These are phyloP conservation scores for Mesaphorura yosii DNA, from an alignment of 1,140 invertebrate genomes.

Conservation along the genomic window DNA sequence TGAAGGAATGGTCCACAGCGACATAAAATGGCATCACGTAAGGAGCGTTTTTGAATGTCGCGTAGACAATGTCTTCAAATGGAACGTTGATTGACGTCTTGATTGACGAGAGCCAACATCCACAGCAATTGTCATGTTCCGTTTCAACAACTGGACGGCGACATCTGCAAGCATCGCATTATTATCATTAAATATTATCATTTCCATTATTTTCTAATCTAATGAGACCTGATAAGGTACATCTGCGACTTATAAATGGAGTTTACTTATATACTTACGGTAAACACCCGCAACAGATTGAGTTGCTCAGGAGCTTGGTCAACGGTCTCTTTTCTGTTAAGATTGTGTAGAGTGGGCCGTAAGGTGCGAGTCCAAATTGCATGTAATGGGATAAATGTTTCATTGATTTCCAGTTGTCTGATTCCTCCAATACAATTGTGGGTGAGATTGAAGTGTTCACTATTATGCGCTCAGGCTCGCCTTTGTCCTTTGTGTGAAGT, in stretches of 20 bases:
- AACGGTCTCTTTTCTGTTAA: no score
- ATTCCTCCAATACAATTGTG: neutral
- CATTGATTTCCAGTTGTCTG: neutral
- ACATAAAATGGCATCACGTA: constrained; percentile 74
- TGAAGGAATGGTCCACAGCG: constrained; percentile 65
- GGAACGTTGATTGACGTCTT: constrained; percentile 53
- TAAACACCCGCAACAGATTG: neutral
- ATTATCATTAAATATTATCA: constrained; percentile 4
- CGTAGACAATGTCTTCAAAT: constrained; percentile 67
- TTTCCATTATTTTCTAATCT: neutral
- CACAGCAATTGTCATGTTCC: constrained; percentile 75
- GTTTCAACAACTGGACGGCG: constrained; percentile 48
- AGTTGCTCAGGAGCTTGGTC: neutral
- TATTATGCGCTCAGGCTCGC: neutral
- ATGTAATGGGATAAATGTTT: neutral
- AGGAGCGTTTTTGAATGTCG: constrained; percentile 67
- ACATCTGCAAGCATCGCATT: constrained; percentile 20
- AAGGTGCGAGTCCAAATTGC: neutral
- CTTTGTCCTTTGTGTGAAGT: neutral
- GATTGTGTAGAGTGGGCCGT: neutral
- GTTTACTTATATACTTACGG: neutral
- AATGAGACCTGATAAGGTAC: neutral
- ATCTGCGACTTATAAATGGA: constrained; percentile 4
- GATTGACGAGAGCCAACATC: constrained; percentile 74
- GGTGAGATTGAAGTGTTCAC: neutral